These are phyloP conservation scores for Lagorchestes hirsutus DNA, from an alignment of 2,797 vertebrate species.

Conservation along the genomic window DNA sequence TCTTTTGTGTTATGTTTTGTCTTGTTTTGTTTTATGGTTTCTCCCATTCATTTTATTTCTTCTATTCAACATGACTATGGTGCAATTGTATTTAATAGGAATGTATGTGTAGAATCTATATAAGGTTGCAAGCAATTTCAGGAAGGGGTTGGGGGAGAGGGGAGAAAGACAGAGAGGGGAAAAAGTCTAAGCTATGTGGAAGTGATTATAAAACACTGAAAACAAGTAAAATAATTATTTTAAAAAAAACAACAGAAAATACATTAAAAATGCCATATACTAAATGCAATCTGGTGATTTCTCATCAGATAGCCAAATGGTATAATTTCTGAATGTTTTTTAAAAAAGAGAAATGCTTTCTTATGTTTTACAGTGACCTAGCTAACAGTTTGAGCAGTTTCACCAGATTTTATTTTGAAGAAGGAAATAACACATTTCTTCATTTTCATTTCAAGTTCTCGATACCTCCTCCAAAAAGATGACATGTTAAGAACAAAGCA, in stretches of 20 bases:
- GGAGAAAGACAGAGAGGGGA: too few species aligned
- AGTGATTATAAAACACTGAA: too few species aligned
- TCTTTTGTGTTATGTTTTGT: too few species aligned
- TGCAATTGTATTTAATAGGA: too few species aligned
- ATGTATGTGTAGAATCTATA: too few species aligned
- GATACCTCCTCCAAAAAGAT: background rate
- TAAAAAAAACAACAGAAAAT: conserved; percentile 39
- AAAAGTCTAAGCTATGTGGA: too few species aligned
- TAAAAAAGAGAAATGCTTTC: conserved; percentile 45
- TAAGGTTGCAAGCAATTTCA: too few species aligned
- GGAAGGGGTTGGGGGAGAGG: too few species aligned
- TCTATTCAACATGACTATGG: too few species aligned
- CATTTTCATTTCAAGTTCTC: conserved; percentile 44
- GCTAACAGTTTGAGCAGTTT: conserved; percentile 56
- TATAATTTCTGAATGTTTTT: conserved; percentile 61
- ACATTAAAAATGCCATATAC: conserved; percentile 6
- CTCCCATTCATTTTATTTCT: too few species aligned
- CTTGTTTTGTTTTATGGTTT: too few species aligned
- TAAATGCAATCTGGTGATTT: conserved; percentile 73
- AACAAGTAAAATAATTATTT: conserved; percentile 28
- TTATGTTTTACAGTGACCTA: conserved; percentile 50
- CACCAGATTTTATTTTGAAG: conserved; percentile 64
- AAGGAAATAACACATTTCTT: conserved; percentile 52
- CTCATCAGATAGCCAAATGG: conserved; percentile 72
- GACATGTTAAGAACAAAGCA: conserved; percentile 64